phyloP scores from a whole-genome alignment of 1,140 invertebrate genomes.

The Mylabris phalerata region DNA sequence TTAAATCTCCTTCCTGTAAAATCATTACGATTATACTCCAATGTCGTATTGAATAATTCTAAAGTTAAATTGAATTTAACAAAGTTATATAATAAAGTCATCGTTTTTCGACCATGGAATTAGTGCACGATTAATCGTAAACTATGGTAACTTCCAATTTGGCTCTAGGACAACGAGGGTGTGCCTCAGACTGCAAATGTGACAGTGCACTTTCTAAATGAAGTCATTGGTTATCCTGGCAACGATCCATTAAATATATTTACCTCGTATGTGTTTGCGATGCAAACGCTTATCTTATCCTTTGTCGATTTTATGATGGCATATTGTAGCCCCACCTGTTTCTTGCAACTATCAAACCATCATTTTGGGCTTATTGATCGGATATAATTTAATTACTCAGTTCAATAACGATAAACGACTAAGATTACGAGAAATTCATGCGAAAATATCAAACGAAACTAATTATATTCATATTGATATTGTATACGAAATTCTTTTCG shows the following conservation, averaged over 20 bases:
- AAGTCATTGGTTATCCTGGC: constrained; percentile 15
- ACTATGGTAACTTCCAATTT: background rate
- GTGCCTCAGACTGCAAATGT: constrained; percentile 13
- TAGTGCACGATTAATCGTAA: background rate
- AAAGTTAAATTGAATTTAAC: background rate
- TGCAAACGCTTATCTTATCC: background rate
- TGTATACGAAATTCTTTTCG: too few species aligned
- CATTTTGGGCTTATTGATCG: constrained; percentile 19
- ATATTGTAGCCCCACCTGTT: constrained; percentile 15
- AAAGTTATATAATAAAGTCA: background rate
- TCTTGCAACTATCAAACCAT: constrained; percentile 14
- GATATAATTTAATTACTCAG: background rate
- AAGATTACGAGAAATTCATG: too few species aligned
- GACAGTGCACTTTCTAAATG: constrained; percentile 19
- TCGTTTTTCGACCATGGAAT: background rate
- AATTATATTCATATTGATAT: too few species aligned
- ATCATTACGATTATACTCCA: background rate
- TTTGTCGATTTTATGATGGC: constrained; percentile 6
- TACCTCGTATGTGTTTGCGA: constrained; percentile 1
- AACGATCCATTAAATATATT: background rate
- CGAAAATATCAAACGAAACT: too few species aligned
- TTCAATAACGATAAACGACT: too few species aligned
- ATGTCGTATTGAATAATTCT: background rate
- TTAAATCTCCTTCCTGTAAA: too few species aligned
- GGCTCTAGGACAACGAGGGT: background rate